Evolutionary conservation across 2,113 vertebrate species (phyloP), one percentile per base, ranked within the genome.

Genomic region (Xenotilapia caudafasciata): DNA sequence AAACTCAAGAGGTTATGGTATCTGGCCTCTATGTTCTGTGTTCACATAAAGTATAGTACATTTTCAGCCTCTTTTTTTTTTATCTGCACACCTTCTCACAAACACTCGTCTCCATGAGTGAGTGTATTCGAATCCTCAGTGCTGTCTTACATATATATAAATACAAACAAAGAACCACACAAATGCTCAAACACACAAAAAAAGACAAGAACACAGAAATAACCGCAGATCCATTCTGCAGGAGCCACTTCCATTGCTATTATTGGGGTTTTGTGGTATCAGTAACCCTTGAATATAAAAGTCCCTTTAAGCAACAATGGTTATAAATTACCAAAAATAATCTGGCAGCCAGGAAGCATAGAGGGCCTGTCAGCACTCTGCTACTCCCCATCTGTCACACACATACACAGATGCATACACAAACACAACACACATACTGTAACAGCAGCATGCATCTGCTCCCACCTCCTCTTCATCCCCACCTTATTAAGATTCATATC

Each of bases 401-500:
- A 85, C 88, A 86, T 86, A 84, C 73, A 82, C 82, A 79, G 70
- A 84, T 17, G 40, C 65, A 60, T 73, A 83, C 62, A 83, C 58
- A 79, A 9, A 89, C 33, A 88, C 53, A 82, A 91, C 90, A 83
- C 86, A 90, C 83, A 84, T 17, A 89, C 83, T 80, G 79, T 79
- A 89, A 88, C 77, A 89, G 85, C 88, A 83, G 49, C 80, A 85
- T 86, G 90, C 83, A 88, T 88, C 88, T 89, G 83, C 89, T 86
- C 54, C 58, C 82, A 31, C 58, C 87, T 68, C 81, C 86, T 55
- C 82, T 80, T 86, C 91, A 81, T 83, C 86, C 87, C 88, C 89
- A 92, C 83, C 95, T 96, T 93, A 96, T 97, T 97, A 96, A 95
- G 95, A 97, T 97, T 97, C 96, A 96, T 95, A 96, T 96, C 95